Base-by-base conservation (phyloP, 2,113 vertebrate species). In the Odontophorus gujanensis region DNA sequence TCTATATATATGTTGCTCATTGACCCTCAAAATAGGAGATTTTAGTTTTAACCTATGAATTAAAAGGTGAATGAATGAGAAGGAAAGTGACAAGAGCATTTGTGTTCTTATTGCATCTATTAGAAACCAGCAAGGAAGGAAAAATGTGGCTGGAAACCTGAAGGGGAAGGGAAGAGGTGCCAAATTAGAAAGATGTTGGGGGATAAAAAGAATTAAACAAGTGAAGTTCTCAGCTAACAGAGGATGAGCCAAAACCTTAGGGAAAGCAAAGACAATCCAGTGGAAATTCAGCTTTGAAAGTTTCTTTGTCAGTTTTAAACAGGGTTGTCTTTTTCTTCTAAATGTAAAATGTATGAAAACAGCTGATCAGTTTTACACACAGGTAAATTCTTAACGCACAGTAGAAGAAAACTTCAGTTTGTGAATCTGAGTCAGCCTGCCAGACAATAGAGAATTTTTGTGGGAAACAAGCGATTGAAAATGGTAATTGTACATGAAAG, bases 391-490 rank as follows among this genome's bases (percentile, higher is more conserved):
- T 74, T 80, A 63, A 74, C n/a, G 11, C 32, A 21, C 13, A 43
- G 40, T 13, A 55, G 22, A 92, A 66, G 30, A 80, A 93, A 85
- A 83, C 15, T 51, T 82, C 22, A 58, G 63, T 82, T 85, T 34
- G 17, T 40, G 72, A 80, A 38, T 87, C 57, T 89, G 67, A 89
- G 7, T 83, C 59, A 40, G 30, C n/a, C 72, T 85, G 43, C 15
- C 63, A 77, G 71, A 89, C 87, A 34, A 74, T 28, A 66, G 89
- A 89, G 72, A 59, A 59, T 74, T 77, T 87, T 77, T 63, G 48
- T 13, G 13, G 34, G 84, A 87, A 83, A n/a, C 13, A 87, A 87
- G 59, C 22, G 85, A 81, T 87, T 87, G 47, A 89, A 92, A 91
- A 87, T 4, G 1, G 20, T 63, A 53, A 82, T 67, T 71, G 55